phyloP scores from a whole-genome alignment of 2,797 vertebrate genomes.

The Bradypus variegatus region DNA sequence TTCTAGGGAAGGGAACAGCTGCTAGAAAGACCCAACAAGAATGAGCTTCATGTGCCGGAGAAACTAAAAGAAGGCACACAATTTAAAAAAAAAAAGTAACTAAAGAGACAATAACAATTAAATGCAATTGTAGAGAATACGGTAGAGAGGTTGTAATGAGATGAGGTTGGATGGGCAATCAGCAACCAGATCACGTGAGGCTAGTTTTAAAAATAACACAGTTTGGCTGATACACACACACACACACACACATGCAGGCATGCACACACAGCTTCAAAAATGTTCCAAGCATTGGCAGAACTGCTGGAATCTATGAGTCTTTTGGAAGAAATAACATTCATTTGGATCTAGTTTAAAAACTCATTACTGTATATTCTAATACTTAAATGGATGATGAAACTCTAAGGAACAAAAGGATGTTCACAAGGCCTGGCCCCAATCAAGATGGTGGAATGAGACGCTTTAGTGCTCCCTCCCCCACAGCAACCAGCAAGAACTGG shows the following conservation, averaged over 20 bases:
- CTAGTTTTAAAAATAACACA: conserved; percentile 9
- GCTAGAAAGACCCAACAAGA: background rate
- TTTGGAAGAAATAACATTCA: conserved; percentile 47
- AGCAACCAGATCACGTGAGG: background rate
- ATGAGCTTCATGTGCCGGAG: background rate
- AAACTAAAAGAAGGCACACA: background rate
- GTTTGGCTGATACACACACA: background rate
- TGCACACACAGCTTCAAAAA: background rate
- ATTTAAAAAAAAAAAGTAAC: too few relatives aligned
- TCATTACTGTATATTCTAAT: conserved; percentile 39
- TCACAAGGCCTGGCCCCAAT: background rate
- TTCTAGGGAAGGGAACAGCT: background rate
- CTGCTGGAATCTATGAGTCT: conserved; percentile 37
- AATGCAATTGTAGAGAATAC: background rate
- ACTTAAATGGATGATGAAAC: conserved; percentile 30
- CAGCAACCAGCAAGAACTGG: too few relatives aligned
- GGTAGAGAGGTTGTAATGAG: background rate
- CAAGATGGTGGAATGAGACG: too few relatives aligned
- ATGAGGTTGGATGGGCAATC: background rate
- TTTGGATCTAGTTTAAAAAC: conserved; percentile 52
- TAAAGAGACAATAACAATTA: too few relatives aligned
- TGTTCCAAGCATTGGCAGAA: conserved; percentile 41
- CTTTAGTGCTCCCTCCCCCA: too few relatives aligned
- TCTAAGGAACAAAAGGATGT: conserved; percentile 28
- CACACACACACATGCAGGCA: background rate